These are phyloP conservation scores for Berghia stephanieae DNA, from an alignment of 1,140 invertebrate genomes.

Conservation along the genomic window DNA sequence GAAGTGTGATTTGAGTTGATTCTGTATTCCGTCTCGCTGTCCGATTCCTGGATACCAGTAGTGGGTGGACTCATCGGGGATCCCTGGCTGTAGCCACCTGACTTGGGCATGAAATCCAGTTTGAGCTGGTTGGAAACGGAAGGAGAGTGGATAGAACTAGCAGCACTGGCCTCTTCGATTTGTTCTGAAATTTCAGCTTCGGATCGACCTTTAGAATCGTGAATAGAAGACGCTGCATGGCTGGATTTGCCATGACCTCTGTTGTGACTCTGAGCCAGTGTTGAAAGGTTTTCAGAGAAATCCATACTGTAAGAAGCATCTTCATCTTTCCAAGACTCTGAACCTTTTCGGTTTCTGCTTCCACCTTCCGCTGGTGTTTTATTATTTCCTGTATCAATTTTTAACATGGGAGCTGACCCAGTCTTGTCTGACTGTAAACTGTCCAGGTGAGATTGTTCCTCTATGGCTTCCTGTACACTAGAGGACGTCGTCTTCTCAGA, in stretches of 20 bases:
- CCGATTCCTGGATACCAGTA: conserved; percentile 39
- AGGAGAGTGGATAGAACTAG: conserved; percentile 16
- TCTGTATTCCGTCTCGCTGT: conserved; percentile 45
- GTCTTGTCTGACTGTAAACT: conserved; percentile 36
- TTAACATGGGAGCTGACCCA: conserved; percentile 30
- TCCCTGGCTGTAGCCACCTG: neutral
- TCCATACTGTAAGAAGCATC: conserved; percentile 46
- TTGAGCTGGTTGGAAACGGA: conserved; percentile 16
- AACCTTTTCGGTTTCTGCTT: neutral
- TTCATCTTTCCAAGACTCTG: conserved; percentile 29
- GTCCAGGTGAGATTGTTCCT: conserved; percentile 40
- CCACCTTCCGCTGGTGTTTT: conserved; percentile 24
- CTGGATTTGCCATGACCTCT: conserved; percentile 28
- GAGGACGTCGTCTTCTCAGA: conserved; percentile 32
- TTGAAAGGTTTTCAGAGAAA: conserved; percentile 40
- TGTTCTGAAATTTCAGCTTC: conserved; percentile 39
- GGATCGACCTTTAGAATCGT: conserved; percentile 22
- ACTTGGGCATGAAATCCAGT: conserved; percentile 21
- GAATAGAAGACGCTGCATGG: neutral
- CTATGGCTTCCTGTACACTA: conserved; percentile 42
- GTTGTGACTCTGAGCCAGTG: conserved; percentile 30
- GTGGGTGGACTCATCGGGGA: neutral
- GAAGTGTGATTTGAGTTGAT: conserved; percentile 33
- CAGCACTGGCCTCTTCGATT: conserved; percentile 37
- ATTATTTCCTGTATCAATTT: conserved; percentile 31